Conservation (phyloP, 1,140 invertebrate species). For the Ceratosolen fusciceps region DNA sequence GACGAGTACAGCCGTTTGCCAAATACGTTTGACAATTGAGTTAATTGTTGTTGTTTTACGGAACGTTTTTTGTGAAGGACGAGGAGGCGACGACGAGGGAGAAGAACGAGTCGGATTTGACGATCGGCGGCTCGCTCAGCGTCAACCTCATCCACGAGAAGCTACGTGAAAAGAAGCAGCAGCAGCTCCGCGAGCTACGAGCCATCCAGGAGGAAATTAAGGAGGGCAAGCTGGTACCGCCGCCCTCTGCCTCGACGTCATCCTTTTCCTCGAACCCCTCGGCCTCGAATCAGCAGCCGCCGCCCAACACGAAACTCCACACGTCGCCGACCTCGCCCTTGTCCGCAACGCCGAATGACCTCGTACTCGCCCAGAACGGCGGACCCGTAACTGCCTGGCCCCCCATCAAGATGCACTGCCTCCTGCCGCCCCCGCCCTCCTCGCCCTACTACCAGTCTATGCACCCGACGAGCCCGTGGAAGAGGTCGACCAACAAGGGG, state of each 20-base stretch:
- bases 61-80: constrained; percentile 55
- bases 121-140: constrained; percentile 78
- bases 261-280: constrained; percentile 62
- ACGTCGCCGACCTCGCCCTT: constrained; percentile 65
- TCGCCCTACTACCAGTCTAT: constrained; percentile 61
- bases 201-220: constrained; percentile 91
- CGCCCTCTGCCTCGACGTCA: constrained; percentile 66
- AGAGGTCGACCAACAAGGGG: constrained; percentile 57
- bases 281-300: constrained; percentile 69
- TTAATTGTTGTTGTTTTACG: no score
- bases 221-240: constrained; percentile 81
- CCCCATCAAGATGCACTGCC: constrained; percentile 69
- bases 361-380: constrained; percentile 58
- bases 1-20: no score
- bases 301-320: constrained; percentile 72
- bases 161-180: constrained; percentile 89
- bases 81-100: constrained; percentile 71
- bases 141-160: constrained; percentile 88
- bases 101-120: constrained; percentile 78
- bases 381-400: constrained; percentile 62
- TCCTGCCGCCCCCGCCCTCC: constrained; percentile 61
- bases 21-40: no score
- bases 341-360: constrained; percentile 58
- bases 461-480: constrained; percentile 62
- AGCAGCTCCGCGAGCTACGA: constrained; percentile 85